Evolutionary conservation across 2,888 invertebrate genomes (phyloP), one percentile per base, ranked within the genome.

Genomic region (Endomychus coccineus): DNA sequence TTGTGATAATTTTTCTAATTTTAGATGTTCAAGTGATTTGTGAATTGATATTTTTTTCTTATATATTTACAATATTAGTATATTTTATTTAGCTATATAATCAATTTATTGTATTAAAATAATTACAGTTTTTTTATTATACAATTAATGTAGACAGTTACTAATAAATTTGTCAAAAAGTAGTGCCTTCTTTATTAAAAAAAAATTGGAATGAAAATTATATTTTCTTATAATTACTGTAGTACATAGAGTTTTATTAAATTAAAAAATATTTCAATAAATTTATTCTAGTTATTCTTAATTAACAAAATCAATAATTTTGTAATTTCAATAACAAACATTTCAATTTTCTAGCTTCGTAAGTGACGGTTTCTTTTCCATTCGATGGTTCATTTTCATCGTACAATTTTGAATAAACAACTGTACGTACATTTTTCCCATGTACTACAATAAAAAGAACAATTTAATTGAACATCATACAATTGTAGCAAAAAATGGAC

Each of bases 301-400:
- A n/a, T 19, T 7, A 7, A n/a, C 3, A 28, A 28, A 28, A 28
- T 28, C 56, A 61, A 50, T 58, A 63, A 43, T 61, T 61, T 50
- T 76, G 75, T 39, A 82, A 61, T 55, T 79, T 80, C 45, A 87
- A 70, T 45, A 92, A 75, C 55, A 92, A 73, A 51, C 84, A 80
- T 58, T 91, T 87, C 23, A 94, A 67, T 42, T 83, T 73, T 36
- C 94, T 71, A 1, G 92, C 83, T 69, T 95, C 94, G 54, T 85
- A 94, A 0, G 90, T 85, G 1, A 92, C 91, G 0, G 91, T 91
- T 63, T 90, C 89, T 56, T 85, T 85, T 3, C 89, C 89, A 51
- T 61, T 60, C 13, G 77, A 75, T 1, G 71, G 69, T 40, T 78
- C 77, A 30, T 53, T 56, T 49, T 77, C 77, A 45, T 78, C 74